phyloP scores from a whole-genome alignment of 2,888 invertebrate genomes.

The Escarpia spicata region DNA sequence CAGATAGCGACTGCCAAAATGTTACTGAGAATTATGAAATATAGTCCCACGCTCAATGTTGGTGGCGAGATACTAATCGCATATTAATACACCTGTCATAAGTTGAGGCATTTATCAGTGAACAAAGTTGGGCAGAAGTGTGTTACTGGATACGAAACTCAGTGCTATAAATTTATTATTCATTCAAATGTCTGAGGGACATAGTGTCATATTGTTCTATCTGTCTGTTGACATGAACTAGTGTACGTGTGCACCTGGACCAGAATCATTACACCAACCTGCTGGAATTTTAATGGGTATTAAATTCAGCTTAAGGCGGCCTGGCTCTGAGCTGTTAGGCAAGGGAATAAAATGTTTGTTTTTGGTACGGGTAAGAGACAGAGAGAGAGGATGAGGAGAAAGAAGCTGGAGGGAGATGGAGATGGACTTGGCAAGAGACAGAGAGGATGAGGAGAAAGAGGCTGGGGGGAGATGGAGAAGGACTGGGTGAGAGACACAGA shows the following conservation, averaged over 20 bases:
- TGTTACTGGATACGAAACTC: neutral
- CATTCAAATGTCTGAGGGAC: neutral
- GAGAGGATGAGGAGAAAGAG: too few species aligned
- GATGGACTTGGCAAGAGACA: too few species aligned
- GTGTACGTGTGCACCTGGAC: neutral
- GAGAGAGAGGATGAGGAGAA: too few species aligned
- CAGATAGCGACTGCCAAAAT: neutral
- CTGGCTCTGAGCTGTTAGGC: neutral
- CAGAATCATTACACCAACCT: neutral
- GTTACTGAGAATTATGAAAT: neutral
- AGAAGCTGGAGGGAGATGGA: too few species aligned
- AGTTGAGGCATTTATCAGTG: neutral
- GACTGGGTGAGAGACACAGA: too few species aligned
- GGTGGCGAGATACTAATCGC: neutral
- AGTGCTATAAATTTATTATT: neutral
- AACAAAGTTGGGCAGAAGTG: neutral
- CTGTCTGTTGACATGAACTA: neutral
- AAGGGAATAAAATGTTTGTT: neutral
- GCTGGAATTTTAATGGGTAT: neutral
- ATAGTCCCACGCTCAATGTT: neutral
- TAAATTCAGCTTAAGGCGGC: neutral
- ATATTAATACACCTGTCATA: neutral
- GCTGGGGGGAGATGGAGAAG: too few species aligned
- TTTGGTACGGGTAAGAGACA: too few species aligned
- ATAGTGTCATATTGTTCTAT: neutral